Evolutionary conservation across 1,140 invertebrate species (phyloP), one percentile per base, ranked within the genome.

Genomic region (Megalopta genalis): DNA sequence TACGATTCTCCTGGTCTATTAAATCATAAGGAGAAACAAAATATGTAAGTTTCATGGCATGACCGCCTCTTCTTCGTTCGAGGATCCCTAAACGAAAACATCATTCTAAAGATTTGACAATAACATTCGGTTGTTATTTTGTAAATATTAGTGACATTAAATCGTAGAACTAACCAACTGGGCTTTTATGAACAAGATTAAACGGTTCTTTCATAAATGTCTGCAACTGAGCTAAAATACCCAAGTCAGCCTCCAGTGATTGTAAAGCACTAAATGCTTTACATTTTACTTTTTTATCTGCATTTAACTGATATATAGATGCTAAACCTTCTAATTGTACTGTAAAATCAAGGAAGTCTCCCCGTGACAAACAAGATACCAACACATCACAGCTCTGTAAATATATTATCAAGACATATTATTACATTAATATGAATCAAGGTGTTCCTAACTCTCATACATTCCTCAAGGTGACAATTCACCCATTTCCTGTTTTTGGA

Each of bases 1-100:
- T 94, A 86, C 95, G 95, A 77, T 94, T 95, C 78, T 96, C 95
- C 74, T 95, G 94, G 92, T 98, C 96, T 81, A 98, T 93, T 23
- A 99, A 93, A 90, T 99, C 97, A 90, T 98, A 99, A 0, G 98
- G 98, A n/a, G 97, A 97, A 25, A 99, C 97, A 90, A 99, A 99
- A 91, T 98, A 99, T 0, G 97, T 98, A 18, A 99, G 91, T 86
- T 97, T 97, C 96, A 99, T 97, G 0, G 98, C 96, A 90, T 98
- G 97, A 52, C 97, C 96, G 87, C 96, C 96, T 92, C 95, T 94
- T 66, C 96, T 91, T 89, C 96, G 95, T 84, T 97, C 95, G 7
- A 97, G 92, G 70, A 97, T 94, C 14, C 93, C 92, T 92, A 60
- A 49, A 63, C 42, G 8, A 5, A 77, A 49, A 69, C 16, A 67